Percentiles rank a stretch among this genome's conserved stretches.
phyloP scores from a whole-genome alignment of 2,797 vertebrate species.

The Muraenolepis orangiensis region DNA sequence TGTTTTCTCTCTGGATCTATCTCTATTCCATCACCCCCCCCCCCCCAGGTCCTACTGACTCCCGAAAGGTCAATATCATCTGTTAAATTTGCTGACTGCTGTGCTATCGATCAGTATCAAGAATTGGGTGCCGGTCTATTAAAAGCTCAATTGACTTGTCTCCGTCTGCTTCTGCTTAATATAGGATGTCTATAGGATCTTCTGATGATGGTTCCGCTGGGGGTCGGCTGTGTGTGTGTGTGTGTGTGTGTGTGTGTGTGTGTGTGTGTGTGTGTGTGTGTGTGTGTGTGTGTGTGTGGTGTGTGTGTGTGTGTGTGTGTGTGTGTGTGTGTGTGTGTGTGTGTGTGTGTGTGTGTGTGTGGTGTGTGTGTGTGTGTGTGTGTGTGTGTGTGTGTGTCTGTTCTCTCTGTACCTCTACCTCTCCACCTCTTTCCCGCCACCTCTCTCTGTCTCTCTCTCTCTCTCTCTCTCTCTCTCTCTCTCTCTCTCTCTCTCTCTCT shows the following conservation, averaged over 20 bases:
- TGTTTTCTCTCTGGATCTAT: background rate
- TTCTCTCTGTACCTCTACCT: too few relatives aligned
- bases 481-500: too few relatives aligned
- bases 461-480: too few relatives aligned
- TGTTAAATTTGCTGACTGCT: constrained; percentile 76
- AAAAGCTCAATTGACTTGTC: constrained; percentile 70
- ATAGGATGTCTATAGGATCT: constrained; percentile 29
- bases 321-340: background rate
- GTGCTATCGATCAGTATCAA: constrained; percentile 72
- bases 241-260: background rate
- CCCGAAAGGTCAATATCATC: constrained; percentile 77
- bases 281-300: too few relatives aligned
- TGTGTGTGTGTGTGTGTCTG: too few relatives aligned
- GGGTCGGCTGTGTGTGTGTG: constrained; percentile 5
- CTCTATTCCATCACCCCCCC: constrained; percentile 5
- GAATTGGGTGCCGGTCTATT: constrained; percentile 68
- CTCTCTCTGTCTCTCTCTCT: too few relatives aligned
- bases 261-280: background rate
- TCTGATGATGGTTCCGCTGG: constrained; percentile 45
- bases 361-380: too few relatives aligned
- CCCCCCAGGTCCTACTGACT: constrained; percentile 1
- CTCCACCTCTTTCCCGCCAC: background rate
- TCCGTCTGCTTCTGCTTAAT: constrained; percentile 60
- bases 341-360: too few relatives aligned
- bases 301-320: too few relatives aligned